Conservation (phyloP, 2,888 invertebrate genomes). For the Archips crataeganus region DNA sequence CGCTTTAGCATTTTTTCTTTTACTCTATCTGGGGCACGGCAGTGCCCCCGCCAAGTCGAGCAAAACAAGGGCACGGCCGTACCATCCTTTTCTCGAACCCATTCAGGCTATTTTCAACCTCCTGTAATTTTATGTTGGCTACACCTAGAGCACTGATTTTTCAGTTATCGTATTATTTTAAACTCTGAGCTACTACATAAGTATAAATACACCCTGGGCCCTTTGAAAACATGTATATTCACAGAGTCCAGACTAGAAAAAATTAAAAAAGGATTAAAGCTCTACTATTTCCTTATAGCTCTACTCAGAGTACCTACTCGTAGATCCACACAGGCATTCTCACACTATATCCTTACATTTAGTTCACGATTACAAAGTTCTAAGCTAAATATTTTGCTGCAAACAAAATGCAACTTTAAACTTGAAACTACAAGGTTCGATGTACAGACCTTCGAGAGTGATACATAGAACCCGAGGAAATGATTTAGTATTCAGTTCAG, state of each 20-base stretch:
- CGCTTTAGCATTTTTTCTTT: too few species aligned
- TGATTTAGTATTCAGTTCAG: conserved; percentile 45
- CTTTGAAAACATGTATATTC: neutral
- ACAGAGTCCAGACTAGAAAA: too few species aligned
- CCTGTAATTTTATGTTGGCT: too few species aligned
- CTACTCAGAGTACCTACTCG: neutral
- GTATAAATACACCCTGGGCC: neutral
- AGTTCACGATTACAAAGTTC: neutral
- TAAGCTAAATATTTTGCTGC: neutral
- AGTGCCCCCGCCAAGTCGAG: too few species aligned
- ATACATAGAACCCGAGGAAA: neutral
- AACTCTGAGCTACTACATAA: neutral
- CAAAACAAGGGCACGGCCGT: too few species aligned
- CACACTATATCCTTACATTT: conserved; percentile 1
- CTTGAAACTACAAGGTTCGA: neutral
- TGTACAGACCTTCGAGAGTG: neutral
- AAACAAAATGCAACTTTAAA: neutral
- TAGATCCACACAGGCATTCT: conserved; percentile 1
- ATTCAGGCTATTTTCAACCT: too few species aligned
- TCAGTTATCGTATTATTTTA: too few species aligned
- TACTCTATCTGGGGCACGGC: too few species aligned
- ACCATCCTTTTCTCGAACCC: too few species aligned
- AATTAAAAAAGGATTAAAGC: neutral
- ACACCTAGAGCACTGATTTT: too few species aligned
- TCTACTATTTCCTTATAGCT: neutral